phyloP scores from a whole-genome alignment of 2,113 vertebrate species.

The Megalops atlanticus region DNA sequence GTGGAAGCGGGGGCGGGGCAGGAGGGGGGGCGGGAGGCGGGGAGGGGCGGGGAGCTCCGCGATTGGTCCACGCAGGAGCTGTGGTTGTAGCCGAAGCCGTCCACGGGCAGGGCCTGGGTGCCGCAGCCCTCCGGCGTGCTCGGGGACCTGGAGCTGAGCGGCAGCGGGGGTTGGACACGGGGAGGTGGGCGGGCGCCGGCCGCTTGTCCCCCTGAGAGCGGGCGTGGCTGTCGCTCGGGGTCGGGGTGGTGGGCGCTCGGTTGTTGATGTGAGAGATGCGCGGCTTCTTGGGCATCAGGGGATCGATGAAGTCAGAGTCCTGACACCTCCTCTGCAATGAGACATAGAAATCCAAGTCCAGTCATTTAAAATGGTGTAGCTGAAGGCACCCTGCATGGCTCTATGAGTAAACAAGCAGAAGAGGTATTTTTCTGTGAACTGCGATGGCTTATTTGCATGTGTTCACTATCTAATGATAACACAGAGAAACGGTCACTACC shows the following conservation, averaged over 20 bases:
- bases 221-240: constrained; percentile 59
- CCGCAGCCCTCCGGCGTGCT: constrained; percentile 83
- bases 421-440: too few relatives aligned
- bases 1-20: constrained; percentile 58
- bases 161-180: constrained; percentile 68
- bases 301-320: constrained; percentile 74
- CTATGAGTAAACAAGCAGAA: too few relatives aligned
- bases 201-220: constrained; percentile 62
- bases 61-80: constrained; percentile 75
- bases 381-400: not conserved
- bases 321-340: constrained; percentile 71
- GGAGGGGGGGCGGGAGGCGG: constrained; percentile 64
- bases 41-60: constrained; percentile 67
- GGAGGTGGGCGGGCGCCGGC: constrained; percentile 62
- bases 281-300: constrained; percentile 80
- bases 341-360: constrained; percentile 4
- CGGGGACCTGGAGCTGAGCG: constrained; percentile 80
- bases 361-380: not conserved
- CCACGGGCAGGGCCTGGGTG: constrained; percentile 80
- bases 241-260: constrained; percentile 60
- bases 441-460: too few relatives aligned
- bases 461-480: too few relatives aligned
- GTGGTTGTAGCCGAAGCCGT: constrained; percentile 66
- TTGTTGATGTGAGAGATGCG: constrained; percentile 80
- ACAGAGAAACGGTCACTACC: too few relatives aligned